Base-by-base conservation (phyloP, 2,888 invertebrate species). In the Callinectes sapidus region DNA sequence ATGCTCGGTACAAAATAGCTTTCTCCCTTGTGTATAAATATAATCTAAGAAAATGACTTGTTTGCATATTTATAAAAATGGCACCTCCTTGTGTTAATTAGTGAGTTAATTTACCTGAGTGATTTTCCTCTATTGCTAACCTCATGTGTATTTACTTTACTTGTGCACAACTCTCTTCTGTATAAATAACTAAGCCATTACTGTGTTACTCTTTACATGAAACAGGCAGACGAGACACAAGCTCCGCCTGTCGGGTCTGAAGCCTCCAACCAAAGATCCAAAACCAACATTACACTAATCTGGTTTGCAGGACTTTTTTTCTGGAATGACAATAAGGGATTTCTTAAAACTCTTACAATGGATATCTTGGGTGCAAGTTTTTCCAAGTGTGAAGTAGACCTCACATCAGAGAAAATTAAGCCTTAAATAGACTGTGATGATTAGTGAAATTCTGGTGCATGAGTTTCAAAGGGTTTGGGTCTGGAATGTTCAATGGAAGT, bases 101-200 rank as follows among this genome's bases (percentile, higher is more conserved):
- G 48, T 86, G 55, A 81, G 54, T 71, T 85, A 42, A 85, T 90
- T 86, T 90, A 90, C 90, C 90, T 90, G 90, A 90, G 90, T 90
- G 85, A 86, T 90, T 90, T 90, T 85, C 90, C 86, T 86, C 86
- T 85, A 86, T 54, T 90, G 61, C 85, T 39, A 85, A 61, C 48
- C 28, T 87, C 35, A 55, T 61, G 35, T 66, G 89, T 39, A 66
- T 28, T 89, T 81, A 81, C 81, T 81, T 35, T 10, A 81, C 35
- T 61, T 61, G 48, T 88, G 61, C 32, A 88, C 18, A 88, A 88
- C 54, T 48, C 39, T 32, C 32, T 55, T 88, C 54, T 10, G 42
- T 88, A 61, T 35, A 54, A 18, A 54, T 61, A 35, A 13, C 54
- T 35, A 28, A 88, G 54, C 16, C 6, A 28, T 88, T 88, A 54